Evolutionary conservation across 2,797 vertebrate species (phyloP), one percentile per base, ranked within the genome.

Genomic region (Nyctibius grandis): DNA sequence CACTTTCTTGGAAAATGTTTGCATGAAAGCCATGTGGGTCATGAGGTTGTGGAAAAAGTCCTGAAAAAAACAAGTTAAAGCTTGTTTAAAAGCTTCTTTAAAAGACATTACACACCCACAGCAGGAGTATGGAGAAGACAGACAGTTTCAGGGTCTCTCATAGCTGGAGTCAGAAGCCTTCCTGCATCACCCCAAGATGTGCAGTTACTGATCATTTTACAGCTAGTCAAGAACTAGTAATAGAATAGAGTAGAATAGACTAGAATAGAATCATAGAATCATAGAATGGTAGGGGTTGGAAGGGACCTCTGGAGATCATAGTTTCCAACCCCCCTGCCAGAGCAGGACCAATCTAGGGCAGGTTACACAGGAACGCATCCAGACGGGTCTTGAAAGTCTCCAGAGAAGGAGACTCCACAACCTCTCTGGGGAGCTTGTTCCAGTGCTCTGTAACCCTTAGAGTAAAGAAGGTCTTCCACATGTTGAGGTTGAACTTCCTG

Each of bases 31-130:
- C 72, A 98, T 92, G 61, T 94, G 98, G 2, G 95, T 94, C 9
- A 68, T 95, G 74, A 99, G 97, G 89, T 98, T 98, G 88, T 57
- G 97, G 96, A 99, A 99, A 94, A 99, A 99, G 45, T 84, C 97
- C 99, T 99, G 91, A 53, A 69, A 90, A 72, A n/a, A 50, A 10
- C 25, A 88, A 82, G 15, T 81, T 74, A 69, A 73, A 79, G 25
- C 5, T 54, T 63, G 25, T 2, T n/a, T n/a, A n/a, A n/a, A n/a
- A n/a, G n/a, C n/a, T n/a, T 70, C 26, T 70, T 68, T 45, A 65
- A 26, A 23, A 79, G 28, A 84, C 18, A 69, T 34, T 54, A 65
- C 15, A 68, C 13, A 68, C 26, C 17, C 16, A 45, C 8, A 77
- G 42, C 44, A 76, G n/a, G 29, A 17, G 9, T 59, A 80, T 18